These are phyloP conservation scores for Stegodyphus dumicola DNA, from an alignment of 1,140 invertebrate genomes.

Conservation along the genomic window DNA sequence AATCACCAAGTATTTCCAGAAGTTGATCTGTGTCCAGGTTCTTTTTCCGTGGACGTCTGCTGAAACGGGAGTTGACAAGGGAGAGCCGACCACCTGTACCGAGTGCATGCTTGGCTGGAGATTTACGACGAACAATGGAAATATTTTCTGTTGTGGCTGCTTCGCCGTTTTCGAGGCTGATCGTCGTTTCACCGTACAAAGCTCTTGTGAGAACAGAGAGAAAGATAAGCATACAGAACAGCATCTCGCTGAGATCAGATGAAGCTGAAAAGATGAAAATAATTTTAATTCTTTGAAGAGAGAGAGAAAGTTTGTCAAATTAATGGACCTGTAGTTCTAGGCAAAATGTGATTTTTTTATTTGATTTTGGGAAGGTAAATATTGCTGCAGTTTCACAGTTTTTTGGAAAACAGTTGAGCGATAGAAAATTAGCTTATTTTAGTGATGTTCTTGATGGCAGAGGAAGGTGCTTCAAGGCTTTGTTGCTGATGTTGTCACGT, in stretches of 20 bases:
- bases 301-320: too few relatives aligned
- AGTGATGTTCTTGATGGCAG: too few relatives aligned
- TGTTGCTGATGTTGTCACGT: too few relatives aligned
- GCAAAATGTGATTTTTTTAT: too few relatives aligned
- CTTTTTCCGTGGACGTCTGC: conserved; percentile 25
- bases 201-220: background rate
- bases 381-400: too few relatives aligned
- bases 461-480: too few relatives aligned
- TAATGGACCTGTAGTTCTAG: too few relatives aligned
- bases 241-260: background rate
- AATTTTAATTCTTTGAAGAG: too few relatives aligned
- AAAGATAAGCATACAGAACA: background rate
- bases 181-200: background rate
- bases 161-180: background rate
- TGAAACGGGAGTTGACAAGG: conserved; percentile 36
- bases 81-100: background rate
- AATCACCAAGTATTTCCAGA: conserved; percentile 45
- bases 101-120: background rate
- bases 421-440: too few relatives aligned
- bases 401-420: too few relatives aligned
- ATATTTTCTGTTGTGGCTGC: conserved; percentile 7
- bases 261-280: too few relatives aligned
- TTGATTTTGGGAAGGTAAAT: too few relatives aligned
- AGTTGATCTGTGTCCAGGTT: conserved; percentile 44
- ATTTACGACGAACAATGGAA: background rate